Percentiles rank a stretch among this genome's conserved stretches.
Conservation (phyloP, 2,888 invertebrate genomes). For the Drosophila barbarae region DNA sequence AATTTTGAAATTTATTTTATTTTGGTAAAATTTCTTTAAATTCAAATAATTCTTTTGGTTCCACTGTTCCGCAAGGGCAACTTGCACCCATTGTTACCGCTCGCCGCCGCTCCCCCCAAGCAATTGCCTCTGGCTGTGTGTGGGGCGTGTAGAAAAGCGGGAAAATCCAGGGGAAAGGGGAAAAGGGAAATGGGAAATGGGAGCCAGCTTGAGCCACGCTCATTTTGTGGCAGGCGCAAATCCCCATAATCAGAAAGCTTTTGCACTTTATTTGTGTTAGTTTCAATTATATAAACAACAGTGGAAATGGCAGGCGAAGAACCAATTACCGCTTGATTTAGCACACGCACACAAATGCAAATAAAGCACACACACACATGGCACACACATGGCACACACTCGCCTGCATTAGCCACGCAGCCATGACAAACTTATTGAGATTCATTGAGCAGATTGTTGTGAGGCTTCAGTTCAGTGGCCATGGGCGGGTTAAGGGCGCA, state of each 20-base stretch:
- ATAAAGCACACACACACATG: constrained; percentile 38
- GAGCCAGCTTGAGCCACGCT: constrained; percentile 42
- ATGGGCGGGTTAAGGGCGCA: constrained; percentile 2
- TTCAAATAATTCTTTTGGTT: too few species aligned
- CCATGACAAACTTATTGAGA: constrained; percentile 68
- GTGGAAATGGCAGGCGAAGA: constrained; percentile 52
- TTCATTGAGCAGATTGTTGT: constrained; percentile 71
- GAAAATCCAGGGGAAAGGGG: not conserved
- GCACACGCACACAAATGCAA: constrained; percentile 65
- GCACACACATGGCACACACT: constrained; percentile 13
- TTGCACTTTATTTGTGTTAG: constrained; percentile 74
- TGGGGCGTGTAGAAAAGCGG: not conserved
- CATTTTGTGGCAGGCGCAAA: constrained; percentile 69
- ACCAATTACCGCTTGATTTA: constrained; percentile 73
- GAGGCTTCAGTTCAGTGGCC: constrained; percentile 49
- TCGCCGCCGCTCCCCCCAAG: not conserved
- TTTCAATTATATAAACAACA: constrained; percentile 71
- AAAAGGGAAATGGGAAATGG: not conserved
- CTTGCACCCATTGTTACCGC: not conserved
- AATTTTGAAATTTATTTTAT: too few species aligned
- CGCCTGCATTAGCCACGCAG: constrained; percentile 27
- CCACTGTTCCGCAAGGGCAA: constrained; percentile 6
- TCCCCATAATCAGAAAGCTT: constrained; percentile 73
- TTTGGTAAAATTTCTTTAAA: too few species aligned
- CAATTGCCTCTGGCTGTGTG: constrained; percentile 4